Base-by-base conservation (phyloP, 1,140 invertebrate species). In the Bombus haemorrhoidalis region DNA sequence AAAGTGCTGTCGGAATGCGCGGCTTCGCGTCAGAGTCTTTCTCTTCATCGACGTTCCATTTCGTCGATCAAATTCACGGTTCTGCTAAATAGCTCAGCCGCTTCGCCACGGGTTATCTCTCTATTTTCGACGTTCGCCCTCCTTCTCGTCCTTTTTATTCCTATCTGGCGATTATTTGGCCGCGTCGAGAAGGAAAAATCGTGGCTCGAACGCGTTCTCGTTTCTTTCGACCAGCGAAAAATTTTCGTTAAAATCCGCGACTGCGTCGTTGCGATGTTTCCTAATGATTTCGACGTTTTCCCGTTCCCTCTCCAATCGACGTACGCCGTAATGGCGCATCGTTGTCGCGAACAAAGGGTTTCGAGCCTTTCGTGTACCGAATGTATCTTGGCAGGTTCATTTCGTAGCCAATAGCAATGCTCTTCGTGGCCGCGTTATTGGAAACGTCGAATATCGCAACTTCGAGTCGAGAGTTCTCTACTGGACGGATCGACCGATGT, bases 361-460 rank as follows among this genome's bases (percentile, higher is more conserved):
- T 64, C 39, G 32, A 59, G 32, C 13, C 32, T 34, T 18, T 34
- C n/a, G 18, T 68, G 34, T 39, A 59, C 12, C 37, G 64, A 57
- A 71, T 34, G 34, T 71, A 78, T 53, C 66, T 39, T 59, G 74
- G 47, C 82, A 84, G 75, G 82, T 78, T 78, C 62, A 43, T 71
- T 77, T 78, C 64, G 74, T 28, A 34, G 82, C 43, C 81, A 69
- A 69, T 68, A 57, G 64, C 62, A 25, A 69, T 41, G 34, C 59
- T 57, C 43, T 69, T 69, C 62, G 74, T 25, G 34, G 66, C 9
- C 43, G n/a, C 37, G 77, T 84, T 84, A 84, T 84, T 71, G 82
- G 82, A 84, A 84, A 84, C 64, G 82, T 78, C 74, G 74, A 84
- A 78, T 43, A 66, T 53, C 66, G 47, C 37, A 59, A 59, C n/a